phyloP scores from a whole-genome alignment of 2,113 vertebrate genomes.

The Crotalus horridus region DNA sequence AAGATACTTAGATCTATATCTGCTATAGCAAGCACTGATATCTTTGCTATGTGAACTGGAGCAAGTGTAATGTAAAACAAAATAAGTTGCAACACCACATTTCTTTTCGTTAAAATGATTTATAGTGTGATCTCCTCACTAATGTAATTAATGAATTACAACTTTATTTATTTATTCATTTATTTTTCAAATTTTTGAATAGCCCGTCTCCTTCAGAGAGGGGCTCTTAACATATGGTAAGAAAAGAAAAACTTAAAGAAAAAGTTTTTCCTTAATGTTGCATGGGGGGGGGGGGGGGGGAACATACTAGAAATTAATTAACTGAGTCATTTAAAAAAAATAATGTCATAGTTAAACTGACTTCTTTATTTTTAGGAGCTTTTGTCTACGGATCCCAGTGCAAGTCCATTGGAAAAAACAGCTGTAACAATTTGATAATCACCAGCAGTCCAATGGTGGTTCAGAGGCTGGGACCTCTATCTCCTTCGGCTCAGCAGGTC shows the following conservation, averaged over 20 bases:
- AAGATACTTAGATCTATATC: not conserved
- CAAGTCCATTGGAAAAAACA: conserved; percentile 77
- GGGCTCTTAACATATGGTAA: not conserved
- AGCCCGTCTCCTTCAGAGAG: not conserved
- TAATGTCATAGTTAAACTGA: conserved; percentile 55
- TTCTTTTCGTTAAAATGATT: not conserved
- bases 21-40: not conserved
- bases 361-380: conserved; percentile 75
- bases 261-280: not conserved
- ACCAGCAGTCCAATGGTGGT: conserved; percentile 77
- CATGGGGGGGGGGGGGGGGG: not conserved
- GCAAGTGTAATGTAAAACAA: not conserved
- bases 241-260: not conserved
- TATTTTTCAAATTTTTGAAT: not conserved
- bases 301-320: not conserved
- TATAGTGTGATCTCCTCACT: not conserved
- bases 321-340: not conserved
- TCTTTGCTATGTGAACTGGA: not conserved
- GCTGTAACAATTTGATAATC: conserved; percentile 73
- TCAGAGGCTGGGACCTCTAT: conserved; percentile 70
- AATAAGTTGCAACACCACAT: not conserved
- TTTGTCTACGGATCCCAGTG: conserved; percentile 65
- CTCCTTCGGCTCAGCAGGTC: conserved; percentile 66
- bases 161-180: not conserved
- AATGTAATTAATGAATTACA: not conserved